Conservation (phyloP, 2,797 vertebrate species). For the Otus scops region DNA sequence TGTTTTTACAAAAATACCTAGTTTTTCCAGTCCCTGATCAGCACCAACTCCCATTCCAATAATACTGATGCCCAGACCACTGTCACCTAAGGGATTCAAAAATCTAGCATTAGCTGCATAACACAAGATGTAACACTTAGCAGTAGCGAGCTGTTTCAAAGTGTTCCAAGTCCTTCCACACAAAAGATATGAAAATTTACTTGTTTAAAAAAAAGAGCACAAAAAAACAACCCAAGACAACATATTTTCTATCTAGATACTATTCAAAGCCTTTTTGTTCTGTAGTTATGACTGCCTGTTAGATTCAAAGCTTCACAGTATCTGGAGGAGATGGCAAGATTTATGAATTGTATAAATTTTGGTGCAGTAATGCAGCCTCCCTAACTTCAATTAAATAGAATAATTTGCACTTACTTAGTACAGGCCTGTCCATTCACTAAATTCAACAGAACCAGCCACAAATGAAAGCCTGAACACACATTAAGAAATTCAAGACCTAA, state of each 20-base stretch:
- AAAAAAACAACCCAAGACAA: not conserved
- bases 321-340: not conserved
- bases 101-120: not conserved
- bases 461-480: not conserved
- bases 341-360: not conserved
- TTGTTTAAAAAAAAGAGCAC: not conserved
- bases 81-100: conserved; percentile 80
- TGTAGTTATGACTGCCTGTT: not conserved
- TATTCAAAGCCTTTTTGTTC: not conserved
- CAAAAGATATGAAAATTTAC: not conserved
- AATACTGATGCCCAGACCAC: conserved; percentile 92
- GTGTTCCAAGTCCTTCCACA: not conserved
- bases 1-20: conserved; percentile 94
- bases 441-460: not conserved
- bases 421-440: not conserved
- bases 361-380: not conserved
- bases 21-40: conserved; percentile 91
- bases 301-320: not conserved
- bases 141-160: not conserved
- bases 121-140: not conserved
- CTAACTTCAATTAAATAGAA: not conserved
- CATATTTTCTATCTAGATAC: not conserved
- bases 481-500: not conserved
- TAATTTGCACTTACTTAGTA: not conserved
- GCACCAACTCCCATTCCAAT: conserved; percentile 95